Conservation (phyloP, 2,888 invertebrate species). For the Acronicta leporina region DNA sequence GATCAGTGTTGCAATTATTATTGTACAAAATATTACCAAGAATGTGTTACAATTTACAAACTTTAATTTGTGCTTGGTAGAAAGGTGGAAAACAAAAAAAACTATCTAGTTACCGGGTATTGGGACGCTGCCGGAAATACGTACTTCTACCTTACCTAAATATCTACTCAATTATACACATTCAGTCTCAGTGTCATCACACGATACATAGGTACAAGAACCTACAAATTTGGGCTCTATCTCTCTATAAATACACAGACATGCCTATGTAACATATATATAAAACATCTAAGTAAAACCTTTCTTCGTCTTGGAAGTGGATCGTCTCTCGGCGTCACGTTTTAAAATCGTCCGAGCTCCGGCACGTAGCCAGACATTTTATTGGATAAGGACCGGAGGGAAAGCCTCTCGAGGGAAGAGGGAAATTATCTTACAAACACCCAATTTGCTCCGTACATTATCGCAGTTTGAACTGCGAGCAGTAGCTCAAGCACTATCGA, state of each 20-base stretch:
- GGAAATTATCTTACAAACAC: conserved; percentile 51
- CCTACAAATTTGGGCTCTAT: not conserved
- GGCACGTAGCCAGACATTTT: conserved; percentile 47
- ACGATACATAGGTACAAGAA: not conserved
- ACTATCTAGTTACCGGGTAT: no score
- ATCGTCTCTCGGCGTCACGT: conserved; percentile 32
- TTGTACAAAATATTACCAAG: no score
- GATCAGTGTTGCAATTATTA: no score
- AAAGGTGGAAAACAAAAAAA: no score
- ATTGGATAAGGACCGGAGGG: conserved; percentile 48
- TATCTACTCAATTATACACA: no score
- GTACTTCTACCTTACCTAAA: no score
- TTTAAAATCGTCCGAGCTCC: conserved; percentile 45
- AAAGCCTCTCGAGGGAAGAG: conserved; percentile 35
- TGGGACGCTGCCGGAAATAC: no score
- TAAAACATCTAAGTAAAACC: conserved; percentile 4
- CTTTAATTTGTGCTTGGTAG: no score
- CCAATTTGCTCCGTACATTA: conserved; percentile 45
- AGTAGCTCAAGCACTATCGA: no score
- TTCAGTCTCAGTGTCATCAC: no score
- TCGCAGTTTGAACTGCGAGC: conserved; percentile 19
- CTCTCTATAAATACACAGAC: not conserved
- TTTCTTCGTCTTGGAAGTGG: conserved; percentile 27
- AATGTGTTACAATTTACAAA: no score
- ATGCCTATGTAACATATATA: not conserved